These are phyloP conservation scores for Mystacornis crossleyi DNA, from an alignment of 2,113 vertebrate species.

Conservation along the genomic window DNA sequence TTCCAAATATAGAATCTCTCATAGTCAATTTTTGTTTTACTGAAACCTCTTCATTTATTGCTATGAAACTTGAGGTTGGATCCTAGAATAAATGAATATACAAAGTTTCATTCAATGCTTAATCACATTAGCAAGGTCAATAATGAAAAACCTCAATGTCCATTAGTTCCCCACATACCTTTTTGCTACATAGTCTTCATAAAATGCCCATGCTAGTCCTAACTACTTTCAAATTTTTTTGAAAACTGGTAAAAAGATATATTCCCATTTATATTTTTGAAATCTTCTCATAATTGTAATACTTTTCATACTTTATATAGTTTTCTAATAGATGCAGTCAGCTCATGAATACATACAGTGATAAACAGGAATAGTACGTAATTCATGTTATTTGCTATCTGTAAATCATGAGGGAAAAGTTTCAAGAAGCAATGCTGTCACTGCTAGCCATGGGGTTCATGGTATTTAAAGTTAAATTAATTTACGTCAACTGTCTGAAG, in stretches of 20 bases:
- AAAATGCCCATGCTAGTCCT: not conserved
- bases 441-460: conserved; percentile 9
- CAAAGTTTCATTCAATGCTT: not conserved
- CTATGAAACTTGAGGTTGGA: not conserved
- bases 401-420: conserved; percentile 16
- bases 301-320: not conserved
- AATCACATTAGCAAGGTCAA: not conserved
- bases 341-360: conserved; percentile 14
- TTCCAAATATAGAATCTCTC: not conserved
- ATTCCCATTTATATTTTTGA: not conserved
- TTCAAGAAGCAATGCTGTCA: conserved; percentile 59
- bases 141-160: not conserved
- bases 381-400: conserved; percentile 28
- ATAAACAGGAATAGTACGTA: conserved; percentile 38
- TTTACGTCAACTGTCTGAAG: conserved; percentile 56
- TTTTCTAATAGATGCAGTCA: not conserved
- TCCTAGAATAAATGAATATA: not conserved
- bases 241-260: not conserved
- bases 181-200: not conserved
- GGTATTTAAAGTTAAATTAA: conserved; percentile 59
- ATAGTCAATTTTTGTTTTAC: not conserved
- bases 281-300: not conserved
- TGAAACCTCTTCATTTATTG: not conserved
- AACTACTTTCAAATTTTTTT: not conserved
- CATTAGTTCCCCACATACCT: not conserved